These are phyloP conservation scores for Rhagoletis pomonella DNA, from an alignment of 1,140 invertebrate species.

Conservation along the genomic window DNA sequence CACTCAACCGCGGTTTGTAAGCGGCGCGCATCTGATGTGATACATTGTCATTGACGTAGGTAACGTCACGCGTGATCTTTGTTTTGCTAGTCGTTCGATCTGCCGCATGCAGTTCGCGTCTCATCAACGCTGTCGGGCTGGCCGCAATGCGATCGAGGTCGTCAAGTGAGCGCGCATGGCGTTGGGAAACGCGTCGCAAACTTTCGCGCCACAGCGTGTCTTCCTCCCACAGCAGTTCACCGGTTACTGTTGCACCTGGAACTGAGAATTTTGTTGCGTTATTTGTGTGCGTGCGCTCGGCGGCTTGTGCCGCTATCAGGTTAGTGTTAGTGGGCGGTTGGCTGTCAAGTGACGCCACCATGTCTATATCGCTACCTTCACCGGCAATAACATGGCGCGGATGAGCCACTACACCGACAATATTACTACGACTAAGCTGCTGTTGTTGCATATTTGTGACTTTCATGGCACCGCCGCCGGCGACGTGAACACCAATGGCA, in stretches of 20 bases:
- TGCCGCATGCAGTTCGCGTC: conserved; percentile 45
- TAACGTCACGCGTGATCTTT: conserved; percentile 78
- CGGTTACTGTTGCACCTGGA: conserved; percentile 66
- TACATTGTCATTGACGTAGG: conserved; percentile 80
- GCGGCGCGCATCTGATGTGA: conserved; percentile 64
- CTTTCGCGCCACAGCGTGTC: conserved; percentile 87
- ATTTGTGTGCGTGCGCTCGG: conserved; percentile 56
- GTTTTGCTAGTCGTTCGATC: neutral
- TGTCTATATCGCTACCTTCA: conserved; percentile 29
- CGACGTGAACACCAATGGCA: neutral
- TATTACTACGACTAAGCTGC: neutral
- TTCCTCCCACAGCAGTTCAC: conserved; percentile 88
- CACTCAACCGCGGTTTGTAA: conserved; percentile 56
- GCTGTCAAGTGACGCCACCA: neutral
- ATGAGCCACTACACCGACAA: conserved; percentile 32
- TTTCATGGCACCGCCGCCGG: neutral
- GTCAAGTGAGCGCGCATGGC: conserved; percentile 87
- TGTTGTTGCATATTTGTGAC: conserved; percentile 33
- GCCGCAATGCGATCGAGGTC: conserved; percentile 80
- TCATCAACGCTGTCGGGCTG: conserved; percentile 52
- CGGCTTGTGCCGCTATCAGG: neutral
- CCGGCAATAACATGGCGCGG: conserved; percentile 24
- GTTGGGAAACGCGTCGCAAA: conserved; percentile 83
- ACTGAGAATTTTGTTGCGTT: conserved; percentile 63
- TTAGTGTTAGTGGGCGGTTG: conserved; percentile 28